Conservation (phyloP, 1,140 invertebrate genomes). For the Geopemphigus sp. region DNA sequence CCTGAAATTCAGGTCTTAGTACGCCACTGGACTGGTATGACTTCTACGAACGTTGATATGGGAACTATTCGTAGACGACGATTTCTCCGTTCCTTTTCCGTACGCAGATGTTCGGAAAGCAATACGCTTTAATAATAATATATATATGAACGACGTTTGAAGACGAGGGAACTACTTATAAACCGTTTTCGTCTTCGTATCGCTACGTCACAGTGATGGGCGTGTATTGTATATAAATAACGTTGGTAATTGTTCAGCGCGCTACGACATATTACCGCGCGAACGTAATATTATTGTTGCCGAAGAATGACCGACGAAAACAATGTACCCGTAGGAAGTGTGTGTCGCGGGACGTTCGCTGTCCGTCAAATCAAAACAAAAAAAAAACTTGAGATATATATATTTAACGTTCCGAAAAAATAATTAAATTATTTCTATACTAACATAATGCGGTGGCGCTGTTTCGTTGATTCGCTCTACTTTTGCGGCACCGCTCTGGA, state of each 20-base stretch:
- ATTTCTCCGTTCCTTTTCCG: too few relatives aligned
- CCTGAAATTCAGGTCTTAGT: too few relatives aligned
- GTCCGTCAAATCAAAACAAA: constrained; percentile 6
- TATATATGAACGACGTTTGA: too few relatives aligned
- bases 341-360: background rate
- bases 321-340: background rate
- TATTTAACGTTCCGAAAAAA: background rate
- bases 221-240: too few relatives aligned
- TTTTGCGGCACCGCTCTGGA: background rate
- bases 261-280: background rate
- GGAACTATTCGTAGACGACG: too few relatives aligned
- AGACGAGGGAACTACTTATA: too few relatives aligned
- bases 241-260: background rate
- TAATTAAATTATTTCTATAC: constrained; percentile 24
- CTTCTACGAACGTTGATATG: too few relatives aligned
- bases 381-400: background rate
- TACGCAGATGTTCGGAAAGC: too few relatives aligned
- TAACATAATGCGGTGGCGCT: background rate
- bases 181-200: too few relatives aligned
- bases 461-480: constrained; percentile 18
- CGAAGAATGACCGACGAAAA: constrained; percentile 15
- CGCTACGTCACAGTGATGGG: too few relatives aligned
- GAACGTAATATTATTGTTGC: background rate
- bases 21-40: too few relatives aligned
- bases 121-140: too few relatives aligned